Base-by-base conservation (phyloP, 2,888 invertebrate genomes). In the Mesorhabditis belari region DNA sequence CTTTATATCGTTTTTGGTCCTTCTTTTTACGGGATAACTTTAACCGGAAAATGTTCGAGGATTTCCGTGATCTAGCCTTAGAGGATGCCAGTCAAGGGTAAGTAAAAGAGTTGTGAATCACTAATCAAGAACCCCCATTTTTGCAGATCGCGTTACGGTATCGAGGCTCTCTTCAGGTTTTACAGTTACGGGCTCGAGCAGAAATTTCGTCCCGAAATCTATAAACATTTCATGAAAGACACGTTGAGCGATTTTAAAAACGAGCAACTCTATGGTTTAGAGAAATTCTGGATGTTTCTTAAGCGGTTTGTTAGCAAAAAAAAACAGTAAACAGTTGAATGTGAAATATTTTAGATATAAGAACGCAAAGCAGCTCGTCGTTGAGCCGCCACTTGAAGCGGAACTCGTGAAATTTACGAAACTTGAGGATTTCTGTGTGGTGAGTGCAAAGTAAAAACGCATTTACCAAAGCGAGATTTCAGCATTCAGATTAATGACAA, bases 261-360 rank as follows among this genome's bases (percentile, higher is more conserved):
- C 55, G 92, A 92, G 82, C 93, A 96, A 55, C 86, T 95, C 57
- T 98, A 98, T 83, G 98, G 96, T 26, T 84, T 98, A 73, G 98
- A 98, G 85, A 98, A 98, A 83, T 98, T 98, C 84, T 95, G 96
- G 93, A 95, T 95, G 54, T 98, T 96, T 86, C 85, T 92, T 62
- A 95, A 95, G 55, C 65, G 67, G 73, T 71, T 26, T 53, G 19
- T 24, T 26, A 17, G 27, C 17, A 57, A 17, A 57, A 29, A 17
- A 26, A 24, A 24, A 21, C 24, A 6, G 44, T 2, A 49, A 26
- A 57, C 5, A 12, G 24, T 12, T 21, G n/a, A 25, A 52, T 49
- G 49, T 35, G 21, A 25, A 35, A 12, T 35, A 25, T 61, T 71
- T 23, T 56, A 69, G 67, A 57, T 77, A 68, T 49, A 79, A 77